A percentile compares a stretch with the other conserved stretches of the same genome.
Evolutionary conservation across 1,140 invertebrate species (phyloP).

Genomic region (Drosophila baimaii): DNA sequence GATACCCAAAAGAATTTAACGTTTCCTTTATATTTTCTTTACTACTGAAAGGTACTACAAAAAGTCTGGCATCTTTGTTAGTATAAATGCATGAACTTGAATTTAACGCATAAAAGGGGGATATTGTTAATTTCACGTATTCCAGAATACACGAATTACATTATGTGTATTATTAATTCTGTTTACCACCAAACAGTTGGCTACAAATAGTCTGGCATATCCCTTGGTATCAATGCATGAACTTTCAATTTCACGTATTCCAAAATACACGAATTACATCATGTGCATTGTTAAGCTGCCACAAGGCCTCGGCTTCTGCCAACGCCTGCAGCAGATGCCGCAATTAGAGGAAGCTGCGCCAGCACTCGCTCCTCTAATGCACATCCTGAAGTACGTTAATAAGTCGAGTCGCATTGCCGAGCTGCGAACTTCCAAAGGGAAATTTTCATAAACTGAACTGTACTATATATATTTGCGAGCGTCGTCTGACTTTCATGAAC

Average conservation of each 20-base stretch:
- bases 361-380: slow-evolving; percentile 58
- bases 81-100: not conserved
- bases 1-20: no score
- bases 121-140: not conserved
- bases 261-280: not conserved
- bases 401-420: slow-evolving; percentile 72
- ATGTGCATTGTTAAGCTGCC: slow-evolving; percentile 54
- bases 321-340: slow-evolving; percentile 28
- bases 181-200: not conserved
- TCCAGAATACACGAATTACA: not conserved
- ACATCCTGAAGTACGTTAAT: slow-evolving; percentile 77
- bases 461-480: slow-evolving; percentile 27
- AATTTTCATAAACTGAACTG: slow-evolving; percentile 62
- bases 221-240: not conserved
- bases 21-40: no score
- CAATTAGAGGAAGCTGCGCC: slow-evolving; percentile 53
- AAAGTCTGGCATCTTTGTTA: not conserved
- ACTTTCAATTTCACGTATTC: not conserved
- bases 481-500: slow-evolving; percentile 58
- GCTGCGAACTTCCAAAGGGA: slow-evolving; percentile 45
- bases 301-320: slow-evolving; percentile 60
- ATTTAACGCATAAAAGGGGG: no score
- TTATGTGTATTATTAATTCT: slow-evolving; percentile 50
- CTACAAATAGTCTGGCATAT: not conserved
- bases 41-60: not conserved